Evolutionary conservation across 2,888 invertebrate genomes (phyloP).

Genomic region (Crioceris asparagi): DNA sequence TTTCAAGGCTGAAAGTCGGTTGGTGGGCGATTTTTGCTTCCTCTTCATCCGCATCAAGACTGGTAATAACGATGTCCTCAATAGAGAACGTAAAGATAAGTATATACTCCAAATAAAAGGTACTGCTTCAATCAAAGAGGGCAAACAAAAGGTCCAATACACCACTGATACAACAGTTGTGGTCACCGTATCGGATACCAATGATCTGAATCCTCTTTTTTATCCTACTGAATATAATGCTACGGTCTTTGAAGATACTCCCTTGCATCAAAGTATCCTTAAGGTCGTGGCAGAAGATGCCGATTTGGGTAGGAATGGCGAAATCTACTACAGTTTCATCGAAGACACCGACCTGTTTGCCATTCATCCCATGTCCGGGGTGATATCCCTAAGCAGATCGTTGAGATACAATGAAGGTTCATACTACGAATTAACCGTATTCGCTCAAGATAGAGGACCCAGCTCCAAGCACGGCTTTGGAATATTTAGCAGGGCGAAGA

Average conservation of each 20-base stretch:
- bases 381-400: constrained; percentile 71
- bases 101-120: constrained; percentile 73
- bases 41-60: constrained; percentile 80
- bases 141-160: constrained; percentile 47
- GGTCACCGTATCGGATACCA: constrained; percentile 69
- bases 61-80: constrained; percentile 76
- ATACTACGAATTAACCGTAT: constrained; percentile 63
- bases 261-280: constrained; percentile 69
- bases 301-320: constrained; percentile 90
- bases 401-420: constrained; percentile 60
- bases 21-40: constrained; percentile 92
- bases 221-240: constrained; percentile 80
- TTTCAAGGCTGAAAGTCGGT: constrained; percentile 83
- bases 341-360: constrained; percentile 77
- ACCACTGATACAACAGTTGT: constrained; percentile 66
- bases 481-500: constrained; percentile 60
- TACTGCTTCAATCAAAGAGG: constrained; percentile 47
- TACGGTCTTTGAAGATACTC: constrained; percentile 79
- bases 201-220: constrained; percentile 90
- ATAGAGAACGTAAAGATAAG: constrained; percentile 80
- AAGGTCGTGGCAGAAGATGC: constrained; percentile 88
- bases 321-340: constrained; percentile 90
- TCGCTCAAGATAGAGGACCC: constrained; percentile 77
- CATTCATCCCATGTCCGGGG: constrained; percentile 86
- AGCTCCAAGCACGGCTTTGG: constrained; percentile 41